phyloP scores from a whole-genome alignment of 2,113 vertebrate genomes.

The Paracanthobrama guichenoti region DNA sequence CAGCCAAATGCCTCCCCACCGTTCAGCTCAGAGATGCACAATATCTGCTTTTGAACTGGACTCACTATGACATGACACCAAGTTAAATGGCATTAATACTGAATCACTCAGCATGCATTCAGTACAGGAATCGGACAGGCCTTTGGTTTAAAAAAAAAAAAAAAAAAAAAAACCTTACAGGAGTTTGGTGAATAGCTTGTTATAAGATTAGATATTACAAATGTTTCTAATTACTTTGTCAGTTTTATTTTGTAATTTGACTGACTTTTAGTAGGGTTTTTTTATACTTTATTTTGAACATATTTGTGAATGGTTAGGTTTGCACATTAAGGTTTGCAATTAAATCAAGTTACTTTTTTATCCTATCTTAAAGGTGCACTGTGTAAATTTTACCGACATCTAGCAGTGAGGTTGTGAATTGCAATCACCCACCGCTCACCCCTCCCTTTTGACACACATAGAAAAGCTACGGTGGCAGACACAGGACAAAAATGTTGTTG shows the following conservation, averaged over 20 bases:
- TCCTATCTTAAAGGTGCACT: not conserved
- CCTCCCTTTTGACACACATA: too few species aligned
- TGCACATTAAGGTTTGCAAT: not conserved
- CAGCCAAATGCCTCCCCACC: slow-evolving; percentile 23
- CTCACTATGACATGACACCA: slow-evolving; percentile 21
- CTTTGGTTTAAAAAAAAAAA: too few species aligned
- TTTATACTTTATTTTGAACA: not conserved
- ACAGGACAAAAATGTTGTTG: too few species aligned
- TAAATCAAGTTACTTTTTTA: not conserved
- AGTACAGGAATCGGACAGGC: not conserved
- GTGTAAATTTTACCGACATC: too few species aligned
- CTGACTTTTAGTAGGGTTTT: not conserved
- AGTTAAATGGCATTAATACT: slow-evolving; percentile 41
- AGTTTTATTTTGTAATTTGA: not conserved
- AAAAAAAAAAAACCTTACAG: too few species aligned
- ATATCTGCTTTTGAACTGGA: slow-evolving; percentile 44
- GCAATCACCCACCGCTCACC: too few species aligned
- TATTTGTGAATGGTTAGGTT: not conserved
- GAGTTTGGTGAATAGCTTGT: not conserved
- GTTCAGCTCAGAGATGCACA: slow-evolving; percentile 42
- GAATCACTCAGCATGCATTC: slow-evolving; percentile 29
- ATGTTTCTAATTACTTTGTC: not conserved
- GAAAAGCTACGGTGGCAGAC: too few species aligned
- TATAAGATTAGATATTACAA: not conserved
- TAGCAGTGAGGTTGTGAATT: too few species aligned